A percentile compares a stretch with the other conserved stretches of the same genome.
phyloP scores from a whole-genome alignment of 1,140 invertebrate species.

The Wasmannia auropunctata region DNA sequence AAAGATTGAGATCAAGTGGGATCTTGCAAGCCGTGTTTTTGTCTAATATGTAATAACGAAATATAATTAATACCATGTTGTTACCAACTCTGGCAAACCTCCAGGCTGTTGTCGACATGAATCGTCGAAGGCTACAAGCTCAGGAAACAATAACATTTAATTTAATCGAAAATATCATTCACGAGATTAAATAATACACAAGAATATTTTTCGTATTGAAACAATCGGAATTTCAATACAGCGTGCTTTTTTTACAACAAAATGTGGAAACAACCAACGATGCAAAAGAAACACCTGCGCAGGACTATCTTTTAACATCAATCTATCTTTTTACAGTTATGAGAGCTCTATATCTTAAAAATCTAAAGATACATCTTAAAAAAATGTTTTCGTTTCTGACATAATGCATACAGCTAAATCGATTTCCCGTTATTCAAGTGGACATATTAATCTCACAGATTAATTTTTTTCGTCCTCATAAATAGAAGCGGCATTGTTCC shows the following conservation, averaged over 20 bases:
- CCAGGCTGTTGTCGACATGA: conserved; percentile 58
- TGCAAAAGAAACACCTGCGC: not conserved
- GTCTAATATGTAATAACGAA: conserved; percentile 66
- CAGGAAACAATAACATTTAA: not conserved
- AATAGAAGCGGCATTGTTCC: conserved; percentile 7
- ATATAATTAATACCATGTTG: conserved; percentile 66
- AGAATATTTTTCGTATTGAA: not conserved
- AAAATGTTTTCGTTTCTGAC: not conserved
- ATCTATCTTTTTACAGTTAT: not conserved
- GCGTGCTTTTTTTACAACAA: not conserved
- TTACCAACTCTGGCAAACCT: conserved; percentile 46
- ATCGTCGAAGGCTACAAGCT: conserved; percentile 36
- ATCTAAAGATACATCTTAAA: no score
- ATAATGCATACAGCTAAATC: not conserved
- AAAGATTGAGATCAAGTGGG: conserved; percentile 30
- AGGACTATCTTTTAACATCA: conserved; percentile 4
- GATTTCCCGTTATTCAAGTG: conserved; percentile 24
- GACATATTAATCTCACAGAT: conserved; percentile 26
- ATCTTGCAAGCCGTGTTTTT: conserved; percentile 41
- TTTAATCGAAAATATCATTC: not conserved
- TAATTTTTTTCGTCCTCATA: conserved; percentile 33
- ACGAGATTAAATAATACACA: not conserved
- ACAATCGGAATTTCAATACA: not conserved
- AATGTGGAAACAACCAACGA: not conserved
- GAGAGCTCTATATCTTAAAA: no score